Evolutionary conservation across 64 coral and sea anemone genomes (phyloP).

Genomic region (Cladopsammia gracilis): DNA sequence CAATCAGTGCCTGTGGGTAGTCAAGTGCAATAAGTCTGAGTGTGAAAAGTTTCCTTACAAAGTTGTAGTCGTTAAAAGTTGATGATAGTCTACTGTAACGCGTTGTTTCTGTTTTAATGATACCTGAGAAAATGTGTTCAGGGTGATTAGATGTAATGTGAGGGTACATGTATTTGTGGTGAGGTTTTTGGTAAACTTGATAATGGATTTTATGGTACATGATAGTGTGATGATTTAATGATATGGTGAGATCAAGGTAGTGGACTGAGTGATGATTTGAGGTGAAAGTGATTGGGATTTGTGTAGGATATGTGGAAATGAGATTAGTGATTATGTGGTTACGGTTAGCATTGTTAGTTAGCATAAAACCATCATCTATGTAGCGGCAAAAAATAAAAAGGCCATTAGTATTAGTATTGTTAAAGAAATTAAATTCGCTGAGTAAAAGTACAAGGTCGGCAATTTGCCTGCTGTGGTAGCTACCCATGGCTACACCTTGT

Average conservation of each 20-base stretch:
- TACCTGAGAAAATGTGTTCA: too few relatives aligned
- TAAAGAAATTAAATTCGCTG: neutral
- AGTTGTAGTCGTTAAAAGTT: too few relatives aligned
- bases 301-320: conserved; percentile 1
- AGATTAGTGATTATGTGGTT: too few relatives aligned
- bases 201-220: neutral
- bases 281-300: conserved; percentile 34
- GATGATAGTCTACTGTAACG: neutral
- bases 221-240: conserved; percentile 13
- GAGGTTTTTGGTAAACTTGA: too few relatives aligned
- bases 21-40: too few relatives aligned
- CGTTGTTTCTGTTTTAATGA: too few relatives aligned
- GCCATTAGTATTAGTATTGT: neutral
- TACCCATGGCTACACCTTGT: too few relatives aligned
- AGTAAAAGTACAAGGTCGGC: neutral
- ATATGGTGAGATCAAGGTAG: neutral
- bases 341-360: neutral
- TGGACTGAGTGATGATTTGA: neutral
- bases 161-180: too few relatives aligned
- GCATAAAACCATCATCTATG: neutral
- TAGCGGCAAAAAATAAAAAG: neutral
- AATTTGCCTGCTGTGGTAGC: too few relatives aligned
- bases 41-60: too few relatives aligned
- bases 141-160: too few relatives aligned
- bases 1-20: too few relatives aligned